Conservation (phyloP, 2,113 vertebrate species). For the Entomyzon cyanotis region DNA sequence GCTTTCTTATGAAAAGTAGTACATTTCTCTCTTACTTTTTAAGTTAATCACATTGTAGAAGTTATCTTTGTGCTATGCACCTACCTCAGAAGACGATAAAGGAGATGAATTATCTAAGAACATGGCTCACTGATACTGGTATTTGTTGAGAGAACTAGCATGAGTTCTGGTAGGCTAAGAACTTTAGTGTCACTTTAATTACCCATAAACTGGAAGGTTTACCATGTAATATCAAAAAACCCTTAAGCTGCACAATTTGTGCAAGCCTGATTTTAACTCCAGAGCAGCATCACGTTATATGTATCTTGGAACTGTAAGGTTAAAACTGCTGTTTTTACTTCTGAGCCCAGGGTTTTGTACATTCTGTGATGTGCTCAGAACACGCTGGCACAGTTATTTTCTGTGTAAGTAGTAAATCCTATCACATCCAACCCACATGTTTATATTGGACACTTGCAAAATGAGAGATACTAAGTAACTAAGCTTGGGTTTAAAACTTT, state of each 20-base stretch:
- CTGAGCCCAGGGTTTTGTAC: background rate
- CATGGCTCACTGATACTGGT: background rate
- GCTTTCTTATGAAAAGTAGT: background rate
- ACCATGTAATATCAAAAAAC: background rate
- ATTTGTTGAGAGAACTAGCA: background rate
- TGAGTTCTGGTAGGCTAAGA: background rate
- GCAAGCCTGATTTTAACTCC: background rate
- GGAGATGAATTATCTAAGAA: background rate
- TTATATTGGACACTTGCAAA: slow-evolving; percentile 24
- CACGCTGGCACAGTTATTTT: background rate
- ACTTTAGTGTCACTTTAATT: background rate
- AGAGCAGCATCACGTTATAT: background rate
- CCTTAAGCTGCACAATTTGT: background rate
- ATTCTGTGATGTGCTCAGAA: background rate
- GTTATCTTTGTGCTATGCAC: background rate
- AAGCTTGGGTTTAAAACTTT: slow-evolving; percentile 3
- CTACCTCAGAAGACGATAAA: background rate
- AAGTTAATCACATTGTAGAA: background rate
- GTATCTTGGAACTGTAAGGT: background rate
- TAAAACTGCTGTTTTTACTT: background rate
- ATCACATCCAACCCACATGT: background rate
- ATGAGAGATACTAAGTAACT: slow-evolving; percentile 21
- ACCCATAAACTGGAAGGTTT: background rate
- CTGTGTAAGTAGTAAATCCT: slow-evolving; percentile 32
- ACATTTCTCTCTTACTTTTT: background rate